Evolutionary conservation across 2,888 invertebrate species (phyloP), one percentile per base, ranked within the genome.

Genomic region (Teleogryllus oceanicus): DNA sequence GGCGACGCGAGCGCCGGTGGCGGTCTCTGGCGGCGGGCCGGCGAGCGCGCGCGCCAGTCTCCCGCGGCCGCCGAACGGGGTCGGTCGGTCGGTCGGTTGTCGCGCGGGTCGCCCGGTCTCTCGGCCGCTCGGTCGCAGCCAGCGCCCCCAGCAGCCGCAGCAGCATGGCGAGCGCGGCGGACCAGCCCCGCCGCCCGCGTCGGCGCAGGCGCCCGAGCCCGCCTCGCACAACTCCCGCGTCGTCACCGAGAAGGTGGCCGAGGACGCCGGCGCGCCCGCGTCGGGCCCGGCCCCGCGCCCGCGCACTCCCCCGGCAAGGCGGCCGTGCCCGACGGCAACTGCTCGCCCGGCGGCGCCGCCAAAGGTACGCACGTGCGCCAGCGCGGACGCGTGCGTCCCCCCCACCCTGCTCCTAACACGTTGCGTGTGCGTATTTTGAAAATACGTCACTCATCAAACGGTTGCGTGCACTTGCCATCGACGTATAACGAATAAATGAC

Each of bases 181-280:
- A 13, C 12, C 62, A 16, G 18, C 51, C 1, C n/a, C n/a, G 24
- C 2, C 24, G 24, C 37, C 49, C 12, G n/a, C 16, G 74, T 16
- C 13, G 75, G 49, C 37, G 24, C 20, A 24, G 20, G 49, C 49
- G 18, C 1, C 49, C 37, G 49, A 49, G 51, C 5, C 49, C 37
- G 49, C 50, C 37, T 21, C 79, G 37, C 81, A 75, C 50, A 82
- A 82, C 21, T 80, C 82, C n/a, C 81, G 83, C 76, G 83, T 83
- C 80, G 82, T 82, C 51, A 83, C 83, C 51, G 83, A 83, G 80
- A 83, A 83, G 78, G 83, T 83, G 78, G 51, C 82, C 49, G 81
- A 82, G 75, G 81, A 78, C n/a, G 79, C 75, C 21, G 81, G 79
- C n/a, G 20, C 18, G 49, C 16, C 76, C 50, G 78, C 8, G 18